Conservation (phyloP, 2,888 invertebrate species). For the Leptinotarsa juncta region DNA sequence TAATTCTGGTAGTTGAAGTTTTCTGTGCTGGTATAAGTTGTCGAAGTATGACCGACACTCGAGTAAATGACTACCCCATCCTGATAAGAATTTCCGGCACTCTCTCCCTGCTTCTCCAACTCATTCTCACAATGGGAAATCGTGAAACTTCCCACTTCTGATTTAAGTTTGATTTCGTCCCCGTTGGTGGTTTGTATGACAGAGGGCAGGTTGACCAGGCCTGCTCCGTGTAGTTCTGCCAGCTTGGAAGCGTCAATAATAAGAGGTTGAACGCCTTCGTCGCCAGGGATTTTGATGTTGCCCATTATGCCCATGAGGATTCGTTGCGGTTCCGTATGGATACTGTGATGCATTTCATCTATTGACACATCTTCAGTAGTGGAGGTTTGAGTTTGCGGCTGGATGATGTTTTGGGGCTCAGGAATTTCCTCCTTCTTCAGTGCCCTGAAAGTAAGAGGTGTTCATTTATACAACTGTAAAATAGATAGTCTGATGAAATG, state of each 20-base stretch:
- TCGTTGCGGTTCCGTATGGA: conserved; percentile 49
- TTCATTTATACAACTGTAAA: no score
- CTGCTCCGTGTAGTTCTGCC: conserved; percentile 54
- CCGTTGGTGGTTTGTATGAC: conserved; percentile 53
- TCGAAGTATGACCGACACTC: conserved; percentile 44
- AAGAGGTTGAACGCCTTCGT: conserved; percentile 48
- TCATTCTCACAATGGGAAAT: conserved; percentile 46
- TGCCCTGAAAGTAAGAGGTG: conserved; percentile 25
- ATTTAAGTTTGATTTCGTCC: conserved; percentile 53
- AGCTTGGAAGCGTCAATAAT: conserved; percentile 58
- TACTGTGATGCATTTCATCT: conserved; percentile 28
- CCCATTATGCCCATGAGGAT: conserved; percentile 57
- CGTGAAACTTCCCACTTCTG: conserved; percentile 49
- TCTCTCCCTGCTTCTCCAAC: conserved; percentile 46
- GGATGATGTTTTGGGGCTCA: conserved; percentile 20
- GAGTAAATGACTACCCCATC: conserved; percentile 45
- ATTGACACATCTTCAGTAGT: conserved; percentile 22
- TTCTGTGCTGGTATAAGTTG: conserved; percentile 45
- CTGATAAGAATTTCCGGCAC: conserved; percentile 36
- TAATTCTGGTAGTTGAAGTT: conserved; percentile 45
- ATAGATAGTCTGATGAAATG: no score
- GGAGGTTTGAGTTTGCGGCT: conserved; percentile 30
- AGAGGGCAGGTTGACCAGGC: conserved; percentile 48
- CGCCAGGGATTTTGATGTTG: conserved; percentile 49
- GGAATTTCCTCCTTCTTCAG: conserved; percentile 33